Percentiles rank a stretch among this genome's conserved stretches.
Evolutionary conservation across 2,113 vertebrate species (phyloP).

Genomic region (Urocynchramus pylzowi): DNA sequence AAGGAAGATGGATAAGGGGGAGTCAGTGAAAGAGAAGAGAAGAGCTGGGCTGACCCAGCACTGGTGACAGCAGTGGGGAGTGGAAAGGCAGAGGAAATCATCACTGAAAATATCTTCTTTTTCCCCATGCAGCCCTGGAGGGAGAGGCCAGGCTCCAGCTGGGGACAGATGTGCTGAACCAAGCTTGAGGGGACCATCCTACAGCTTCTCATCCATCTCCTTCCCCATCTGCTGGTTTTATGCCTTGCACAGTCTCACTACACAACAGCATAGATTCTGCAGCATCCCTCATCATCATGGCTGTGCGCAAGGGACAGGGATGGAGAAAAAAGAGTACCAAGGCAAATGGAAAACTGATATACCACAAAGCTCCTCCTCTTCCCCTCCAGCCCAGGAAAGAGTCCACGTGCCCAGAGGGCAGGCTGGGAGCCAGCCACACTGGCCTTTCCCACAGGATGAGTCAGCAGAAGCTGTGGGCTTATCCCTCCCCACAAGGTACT

Average conservation of each 20-base stretch:
- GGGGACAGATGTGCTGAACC: fast-evolving
- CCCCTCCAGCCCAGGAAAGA: background rate
- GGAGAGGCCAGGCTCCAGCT: background rate
- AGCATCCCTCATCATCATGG: fast-evolving
- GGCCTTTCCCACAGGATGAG: background rate
- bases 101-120: background rate
- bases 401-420: fast-evolving
- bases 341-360: background rate
- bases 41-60: background rate
- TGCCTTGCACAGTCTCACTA: background rate
- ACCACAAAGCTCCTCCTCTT: background rate
- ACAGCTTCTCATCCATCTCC: background rate
- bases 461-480: background rate
- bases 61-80: background rate
- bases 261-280: background rate
- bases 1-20: background rate
- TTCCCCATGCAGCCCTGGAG: background rate
- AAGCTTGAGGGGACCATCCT: fast-evolving
- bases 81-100: background rate
- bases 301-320: background rate
- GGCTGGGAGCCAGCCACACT: fast-evolving
- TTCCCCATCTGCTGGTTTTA: background rate
- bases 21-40: background rate
- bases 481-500: background rate
- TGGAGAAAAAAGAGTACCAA: fast-evolving